These are phyloP conservation scores for Syngnathus rostellatus DNA, from an alignment of 2,797 vertebrate species.

Conservation along the genomic window DNA sequence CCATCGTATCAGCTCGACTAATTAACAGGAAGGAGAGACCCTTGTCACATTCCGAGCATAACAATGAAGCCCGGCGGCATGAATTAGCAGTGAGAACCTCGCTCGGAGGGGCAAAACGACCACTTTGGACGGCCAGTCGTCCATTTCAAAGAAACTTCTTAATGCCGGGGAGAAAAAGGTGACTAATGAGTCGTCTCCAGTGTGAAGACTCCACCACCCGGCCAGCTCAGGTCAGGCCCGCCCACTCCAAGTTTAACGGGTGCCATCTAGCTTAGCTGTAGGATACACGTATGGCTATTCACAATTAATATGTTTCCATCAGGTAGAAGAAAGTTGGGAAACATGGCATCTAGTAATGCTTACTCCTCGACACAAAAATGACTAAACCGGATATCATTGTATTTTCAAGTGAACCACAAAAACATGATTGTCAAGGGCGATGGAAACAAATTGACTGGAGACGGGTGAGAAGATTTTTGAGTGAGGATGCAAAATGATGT, in stretches of 20 bases:
- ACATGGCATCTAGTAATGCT: no score
- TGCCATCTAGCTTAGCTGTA: no score
- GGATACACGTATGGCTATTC: no score
- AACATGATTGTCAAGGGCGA: no score
- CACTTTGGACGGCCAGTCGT: background rate
- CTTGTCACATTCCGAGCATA: slow-evolving; percentile 49
- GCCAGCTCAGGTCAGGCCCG: background rate
- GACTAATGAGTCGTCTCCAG: slow-evolving; percentile 3
- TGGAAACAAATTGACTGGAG: no score
- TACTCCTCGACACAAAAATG: no score
- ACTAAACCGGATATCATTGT: no score
- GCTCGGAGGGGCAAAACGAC: slow-evolving; percentile 1
- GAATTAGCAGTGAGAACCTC: slow-evolving; percentile 40
- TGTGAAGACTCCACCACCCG: background rate
- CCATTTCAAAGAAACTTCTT: background rate
- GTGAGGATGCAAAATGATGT: background rate
- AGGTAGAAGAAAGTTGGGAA: no score
- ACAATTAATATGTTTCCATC: no score
- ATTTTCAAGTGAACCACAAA: no score
- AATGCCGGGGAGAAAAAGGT: background rate
- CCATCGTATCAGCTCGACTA: slow-evolving; percentile 27
- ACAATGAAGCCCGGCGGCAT: slow-evolving; percentile 53
- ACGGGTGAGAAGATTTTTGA: background rate
- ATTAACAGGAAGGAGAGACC: slow-evolving; percentile 51
- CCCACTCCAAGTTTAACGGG: no score